Conservation (phyloP, 2,113 vertebrate genomes). For the Tympanuchus pallidicinctus region DNA sequence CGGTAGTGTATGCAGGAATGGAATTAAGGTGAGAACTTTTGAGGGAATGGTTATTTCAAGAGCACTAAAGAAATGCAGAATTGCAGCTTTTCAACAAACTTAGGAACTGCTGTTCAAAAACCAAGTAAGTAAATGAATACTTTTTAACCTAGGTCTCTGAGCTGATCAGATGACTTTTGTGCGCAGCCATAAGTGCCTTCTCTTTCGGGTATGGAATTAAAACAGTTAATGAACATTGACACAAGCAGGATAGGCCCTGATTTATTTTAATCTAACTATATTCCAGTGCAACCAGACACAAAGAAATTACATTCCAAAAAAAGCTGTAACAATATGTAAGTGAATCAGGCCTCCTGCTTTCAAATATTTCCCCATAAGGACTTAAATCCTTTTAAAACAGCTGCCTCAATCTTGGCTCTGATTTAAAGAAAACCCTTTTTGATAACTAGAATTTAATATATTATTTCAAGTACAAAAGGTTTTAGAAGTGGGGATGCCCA, state of each 20-base stretch:
- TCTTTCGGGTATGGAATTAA: constrained; percentile 29
- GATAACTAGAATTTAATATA: background rate
- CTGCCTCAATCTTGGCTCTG: background rate
- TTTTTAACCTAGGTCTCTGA: constrained; percentile 39
- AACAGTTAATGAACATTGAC: constrained; percentile 52
- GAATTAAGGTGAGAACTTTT: background rate
- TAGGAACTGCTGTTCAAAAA: constrained; percentile 3
- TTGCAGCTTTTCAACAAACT: constrained; percentile 27
- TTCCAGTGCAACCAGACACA: background rate
- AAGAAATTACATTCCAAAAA: constrained; percentile 6
- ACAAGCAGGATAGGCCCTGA: background rate
- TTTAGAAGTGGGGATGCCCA: background rate
- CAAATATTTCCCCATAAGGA: background rate
- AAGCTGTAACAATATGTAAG: constrained; percentile 14
- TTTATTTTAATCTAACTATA: constrained; percentile 44
- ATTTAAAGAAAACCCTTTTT: background rate
- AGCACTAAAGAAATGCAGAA: constrained; percentile 19
- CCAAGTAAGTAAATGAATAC: constrained; percentile 49
- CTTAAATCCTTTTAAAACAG: background rate
- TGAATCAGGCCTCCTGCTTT: background rate
- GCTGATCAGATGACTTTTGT: constrained; percentile 25
- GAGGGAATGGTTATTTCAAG: constrained; percentile 25
- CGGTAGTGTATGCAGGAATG: background rate
- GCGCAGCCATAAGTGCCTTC: constrained; percentile 31
- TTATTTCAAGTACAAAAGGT: background rate